Evolutionary conservation across 2,888 invertebrate species (phyloP), one percentile per base, ranked within the genome.

Genomic region (Dysmachus trigonus): DNA sequence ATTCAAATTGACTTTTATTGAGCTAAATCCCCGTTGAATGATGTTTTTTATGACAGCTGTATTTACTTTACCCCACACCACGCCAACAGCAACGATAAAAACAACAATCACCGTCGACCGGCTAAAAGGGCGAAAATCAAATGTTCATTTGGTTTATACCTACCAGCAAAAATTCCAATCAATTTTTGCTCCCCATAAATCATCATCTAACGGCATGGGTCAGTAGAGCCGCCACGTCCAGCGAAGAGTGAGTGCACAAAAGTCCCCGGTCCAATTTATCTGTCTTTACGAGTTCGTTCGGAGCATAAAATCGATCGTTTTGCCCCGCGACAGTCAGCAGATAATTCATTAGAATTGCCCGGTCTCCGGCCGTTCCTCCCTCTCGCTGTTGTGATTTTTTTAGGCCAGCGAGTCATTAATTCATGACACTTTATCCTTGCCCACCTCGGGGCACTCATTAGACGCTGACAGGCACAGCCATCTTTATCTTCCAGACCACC

Each of bases 311-410:
- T 22, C 62, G 62, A 62, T 62, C 62, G 62, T 22, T 62, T 62
- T 62, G 22, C 27, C 10, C 53, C 53, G 10, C 8, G 18, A 22
- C 62, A 62, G 22, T 62, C 62, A 62, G 3, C 27, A 62, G 27
- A 62, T 76, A 38, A 76, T 76, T 76, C 35, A 76, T 76, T 76
- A 41, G n/a, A 76, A 76, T 38, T 76, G 10, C 76, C 38, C 22
- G 31, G 18, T 22, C 18, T 27, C 27, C 7, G 35, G 4, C 74
- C 31, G 33, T 5, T n/a, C 74, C 33, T 35, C 10, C 76, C 18
- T 76, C 18, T 76, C 38, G 22, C 8, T 15, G 0, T 73, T 13
- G 33, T 31, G 33, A 33, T 73, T 22, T 13, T 51, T 72, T 72
- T 27, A 35, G 33, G 22, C 18, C n/a, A 38, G 22, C 18, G 22